Conservation (phyloP, 2,888 invertebrate species). For the Lamellibrachia columna region DNA sequence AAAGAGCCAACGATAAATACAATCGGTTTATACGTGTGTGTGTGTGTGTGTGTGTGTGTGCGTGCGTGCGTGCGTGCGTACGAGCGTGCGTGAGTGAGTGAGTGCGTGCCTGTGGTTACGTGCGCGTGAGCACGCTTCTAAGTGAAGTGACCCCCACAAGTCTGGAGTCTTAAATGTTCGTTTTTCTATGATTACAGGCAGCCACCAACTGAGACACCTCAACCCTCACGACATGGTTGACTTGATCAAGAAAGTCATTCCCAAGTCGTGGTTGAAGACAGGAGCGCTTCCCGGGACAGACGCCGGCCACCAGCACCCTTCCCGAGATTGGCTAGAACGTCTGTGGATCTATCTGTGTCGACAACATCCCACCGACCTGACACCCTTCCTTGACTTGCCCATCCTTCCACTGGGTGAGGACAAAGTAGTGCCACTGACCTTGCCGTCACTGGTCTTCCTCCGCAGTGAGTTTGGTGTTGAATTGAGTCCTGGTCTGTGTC, state of each 20-base stretch:
- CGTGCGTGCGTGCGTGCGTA: too few relatives aligned
- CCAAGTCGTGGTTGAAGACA: neutral
- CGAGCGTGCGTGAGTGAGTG: too few relatives aligned
- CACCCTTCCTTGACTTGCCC: constrained; percentile 39
- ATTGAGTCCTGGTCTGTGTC: constrained; percentile 26
- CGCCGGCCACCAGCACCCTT: neutral
- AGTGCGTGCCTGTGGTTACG: too few relatives aligned
- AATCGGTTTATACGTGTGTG: too few relatives aligned
- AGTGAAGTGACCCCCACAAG: too few relatives aligned
- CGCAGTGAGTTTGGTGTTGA: constrained; percentile 33
- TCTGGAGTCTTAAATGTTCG: neutral
- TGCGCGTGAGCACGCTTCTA: too few relatives aligned
- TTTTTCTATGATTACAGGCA: constrained; percentile 35
- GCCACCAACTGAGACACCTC: constrained; percentile 40
- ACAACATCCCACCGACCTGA: constrained; percentile 38
- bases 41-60: too few relatives aligned
- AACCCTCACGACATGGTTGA: constrained; percentile 30
- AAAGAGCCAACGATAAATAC: too few relatives aligned
- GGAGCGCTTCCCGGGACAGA: neutral
- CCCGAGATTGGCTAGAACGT: constrained; percentile 35
- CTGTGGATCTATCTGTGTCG: constrained; percentile 41
- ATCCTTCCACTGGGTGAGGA: constrained; percentile 34
- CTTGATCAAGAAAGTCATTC: constrained; percentile 29
- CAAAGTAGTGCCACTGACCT: constrained; percentile 31
- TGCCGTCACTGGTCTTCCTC: constrained; percentile 27